Evolutionary conservation across 2,113 vertebrate species (phyloP).

Genomic region (Solenodon paradoxus): DNA sequence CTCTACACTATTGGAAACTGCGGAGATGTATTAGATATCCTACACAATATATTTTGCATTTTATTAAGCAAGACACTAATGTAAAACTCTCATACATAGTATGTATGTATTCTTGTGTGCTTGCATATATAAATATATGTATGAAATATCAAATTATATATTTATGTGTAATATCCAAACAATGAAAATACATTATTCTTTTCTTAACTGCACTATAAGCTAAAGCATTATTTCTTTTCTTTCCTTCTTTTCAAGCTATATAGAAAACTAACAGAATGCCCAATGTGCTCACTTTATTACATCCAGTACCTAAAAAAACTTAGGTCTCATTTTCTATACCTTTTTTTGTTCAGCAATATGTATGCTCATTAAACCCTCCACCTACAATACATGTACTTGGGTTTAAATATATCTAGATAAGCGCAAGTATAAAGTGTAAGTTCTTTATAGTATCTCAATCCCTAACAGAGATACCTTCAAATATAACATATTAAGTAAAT

Average conservation of each 20-base stretch:
- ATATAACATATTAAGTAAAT: neutral
- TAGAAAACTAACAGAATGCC: neutral
- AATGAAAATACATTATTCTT: neutral
- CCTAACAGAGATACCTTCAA: neutral
- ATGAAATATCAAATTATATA: too few relatives aligned
- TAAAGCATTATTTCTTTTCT: neutral
- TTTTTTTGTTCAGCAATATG: neutral
- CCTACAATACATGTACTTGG: neutral
- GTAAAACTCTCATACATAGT: neutral
- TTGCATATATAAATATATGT: neutral
- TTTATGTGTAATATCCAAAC: neutral
- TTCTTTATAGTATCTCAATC: neutral
- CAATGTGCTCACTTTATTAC: neutral
- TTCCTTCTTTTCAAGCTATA: neutral
- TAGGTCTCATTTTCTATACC: neutral
- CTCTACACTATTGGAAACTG: neutral
- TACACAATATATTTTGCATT: neutral
- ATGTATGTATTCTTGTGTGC: neutral
- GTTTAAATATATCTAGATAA: neutral
- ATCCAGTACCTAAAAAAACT: neutral
- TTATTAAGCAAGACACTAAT: neutral
- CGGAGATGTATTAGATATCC: neutral
- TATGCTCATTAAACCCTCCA: neutral
- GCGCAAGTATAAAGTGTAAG: neutral
- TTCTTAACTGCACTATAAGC: neutral